A percentile compares a stretch with the other conserved stretches of the same genome.
phyloP scores from a whole-genome alignment of 1,140 invertebrate genomes.

The Philotrypesis tridentata region DNA sequence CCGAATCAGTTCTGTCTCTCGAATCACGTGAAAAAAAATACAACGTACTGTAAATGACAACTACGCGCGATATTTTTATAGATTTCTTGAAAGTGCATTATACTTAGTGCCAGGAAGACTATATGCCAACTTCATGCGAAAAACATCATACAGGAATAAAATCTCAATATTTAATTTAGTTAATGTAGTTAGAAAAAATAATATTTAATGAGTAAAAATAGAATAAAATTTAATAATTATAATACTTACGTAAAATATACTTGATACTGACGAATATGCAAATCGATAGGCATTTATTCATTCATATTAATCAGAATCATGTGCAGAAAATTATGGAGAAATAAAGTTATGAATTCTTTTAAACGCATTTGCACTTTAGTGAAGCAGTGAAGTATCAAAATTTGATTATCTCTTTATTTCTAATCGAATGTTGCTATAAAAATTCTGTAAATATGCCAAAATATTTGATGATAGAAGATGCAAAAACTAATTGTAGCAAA shows the following conservation, averaged over 20 bases:
- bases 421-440: background rate
- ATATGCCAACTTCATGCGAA: constrained; percentile 57
- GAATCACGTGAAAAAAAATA: constrained; percentile 50
- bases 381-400: background rate
- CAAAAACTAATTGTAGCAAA: constrained; percentile 9
- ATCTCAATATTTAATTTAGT: constrained; percentile 35
- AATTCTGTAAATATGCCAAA: constrained; percentile 33
- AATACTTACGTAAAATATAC: background rate
- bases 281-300: background rate
- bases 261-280: background rate
- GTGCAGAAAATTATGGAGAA: background rate
- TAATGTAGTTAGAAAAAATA: background rate
- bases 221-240: background rate
- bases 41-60: constrained; percentile 66
- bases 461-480: background rate
- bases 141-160: constrained; percentile 8
- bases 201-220: background rate
- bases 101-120: constrained; percentile 68
- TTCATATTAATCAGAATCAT: background rate
- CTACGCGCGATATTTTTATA: constrained; percentile 71
- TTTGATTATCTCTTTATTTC: background rate
- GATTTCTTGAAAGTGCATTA: constrained; percentile 72
- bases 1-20: constrained; percentile 52
- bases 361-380: background rate
- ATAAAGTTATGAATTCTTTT: background rate